Evolutionary conservation across 2,113 vertebrate genomes (phyloP).

Genomic region (Anguilla japonica): DNA sequence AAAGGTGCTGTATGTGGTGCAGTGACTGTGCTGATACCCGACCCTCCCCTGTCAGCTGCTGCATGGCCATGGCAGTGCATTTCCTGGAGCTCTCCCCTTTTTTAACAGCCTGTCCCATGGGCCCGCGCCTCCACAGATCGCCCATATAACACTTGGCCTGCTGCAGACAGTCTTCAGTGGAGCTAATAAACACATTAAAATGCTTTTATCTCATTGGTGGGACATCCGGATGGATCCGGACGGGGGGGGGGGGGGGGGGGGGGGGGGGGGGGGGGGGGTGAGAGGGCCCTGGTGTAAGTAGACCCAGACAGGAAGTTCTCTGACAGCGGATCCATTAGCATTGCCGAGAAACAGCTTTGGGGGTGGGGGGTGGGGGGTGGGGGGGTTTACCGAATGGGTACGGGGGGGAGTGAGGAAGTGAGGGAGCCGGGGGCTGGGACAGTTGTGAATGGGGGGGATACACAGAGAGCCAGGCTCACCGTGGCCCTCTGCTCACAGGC

Average conservation of each 20-base stretch:
- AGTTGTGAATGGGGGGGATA: neutral
- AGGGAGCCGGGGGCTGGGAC: neutral
- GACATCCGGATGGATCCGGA: neutral
- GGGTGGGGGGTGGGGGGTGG: neutral
- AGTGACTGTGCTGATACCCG: neutral
- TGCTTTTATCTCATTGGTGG: neutral
- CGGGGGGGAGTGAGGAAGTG: neutral
- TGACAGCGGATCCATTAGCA: neutral
- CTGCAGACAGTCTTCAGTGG: neutral
- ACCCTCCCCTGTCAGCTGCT: neutral
- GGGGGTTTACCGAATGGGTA: neutral
- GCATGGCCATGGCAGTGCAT: neutral
- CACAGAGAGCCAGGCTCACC: neutral
- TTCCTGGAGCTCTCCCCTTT: neutral
- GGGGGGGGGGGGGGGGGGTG: constrained; percentile 54
- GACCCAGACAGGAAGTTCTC: neutral
- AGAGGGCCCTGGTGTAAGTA: constrained; percentile 18
- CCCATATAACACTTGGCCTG: neutral
- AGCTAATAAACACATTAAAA: neutral
- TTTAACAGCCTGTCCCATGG: neutral
- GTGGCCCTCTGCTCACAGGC: neutral
- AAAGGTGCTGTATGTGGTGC: neutral
- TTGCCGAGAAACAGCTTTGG: neutral
- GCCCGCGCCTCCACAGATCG: neutral
- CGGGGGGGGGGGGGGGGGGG: constrained; percentile 26